These are phyloP conservation scores for Glaucopsyche alexis DNA, from an alignment of 2,888 invertebrate genomes.

Conservation along the genomic window DNA sequence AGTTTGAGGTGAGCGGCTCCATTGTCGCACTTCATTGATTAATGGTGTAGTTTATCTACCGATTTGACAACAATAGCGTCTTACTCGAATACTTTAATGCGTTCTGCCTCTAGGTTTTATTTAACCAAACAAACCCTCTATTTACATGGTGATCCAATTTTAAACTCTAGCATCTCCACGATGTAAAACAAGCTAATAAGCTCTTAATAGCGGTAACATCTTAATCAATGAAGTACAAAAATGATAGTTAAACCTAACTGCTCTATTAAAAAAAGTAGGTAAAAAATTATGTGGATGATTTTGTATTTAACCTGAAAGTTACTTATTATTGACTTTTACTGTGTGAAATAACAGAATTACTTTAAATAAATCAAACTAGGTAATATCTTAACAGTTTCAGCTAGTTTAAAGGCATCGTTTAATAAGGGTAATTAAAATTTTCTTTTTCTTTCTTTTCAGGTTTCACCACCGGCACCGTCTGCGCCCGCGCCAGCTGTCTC, in stretches of 20 bases:
- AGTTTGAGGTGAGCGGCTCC: conserved; percentile 65
- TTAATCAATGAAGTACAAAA: too few species aligned
- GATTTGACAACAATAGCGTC: conserved; percentile 76
- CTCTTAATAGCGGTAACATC: too few species aligned
- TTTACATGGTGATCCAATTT: conserved; percentile 54
- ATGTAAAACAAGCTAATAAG: background rate
- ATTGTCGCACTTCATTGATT: conserved; percentile 74
- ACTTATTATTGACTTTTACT: too few species aligned
- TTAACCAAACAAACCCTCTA: conserved; percentile 52
- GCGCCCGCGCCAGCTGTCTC: background rate
- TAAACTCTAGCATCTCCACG: background rate
- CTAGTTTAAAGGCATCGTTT: too few species aligned
- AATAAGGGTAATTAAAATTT: too few species aligned
- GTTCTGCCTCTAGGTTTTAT: conserved; percentile 67
- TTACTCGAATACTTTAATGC: conserved; percentile 71
- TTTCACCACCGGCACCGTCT: background rate
- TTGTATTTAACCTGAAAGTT: too few species aligned
- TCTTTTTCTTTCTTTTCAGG: background rate
- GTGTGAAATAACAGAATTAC: too few species aligned
- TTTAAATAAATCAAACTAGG: too few species aligned
- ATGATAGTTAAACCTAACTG: too few species aligned
- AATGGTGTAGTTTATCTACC: conserved; percentile 75
- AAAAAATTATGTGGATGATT: too few species aligned
- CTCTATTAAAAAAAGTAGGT: too few species aligned
- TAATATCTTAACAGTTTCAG: too few species aligned